phyloP scores from a whole-genome alignment of 2,797 vertebrate species.

The Chaunax sp. region DNA sequence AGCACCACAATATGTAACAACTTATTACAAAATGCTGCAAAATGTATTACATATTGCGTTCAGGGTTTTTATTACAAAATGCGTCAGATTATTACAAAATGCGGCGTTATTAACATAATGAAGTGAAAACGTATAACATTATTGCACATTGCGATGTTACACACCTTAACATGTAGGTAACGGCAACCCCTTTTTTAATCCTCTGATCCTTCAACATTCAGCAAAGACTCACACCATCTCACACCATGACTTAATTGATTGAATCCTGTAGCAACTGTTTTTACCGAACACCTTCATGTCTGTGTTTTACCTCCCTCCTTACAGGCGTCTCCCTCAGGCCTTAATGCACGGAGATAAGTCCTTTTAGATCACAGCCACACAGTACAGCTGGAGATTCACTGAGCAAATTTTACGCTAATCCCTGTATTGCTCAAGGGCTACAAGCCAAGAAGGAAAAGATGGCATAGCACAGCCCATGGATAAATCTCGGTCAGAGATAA shows the following conservation, averaged over 20 bases:
- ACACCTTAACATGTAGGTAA: constrained; percentile 39
- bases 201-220: constrained; percentile 12
- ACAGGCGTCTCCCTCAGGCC: constrained; percentile 39
- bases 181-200: constrained; percentile 8
- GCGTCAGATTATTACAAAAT: no score
- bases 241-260: constrained; percentile 14
- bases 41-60: no score
- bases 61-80: no score
- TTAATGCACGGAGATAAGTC: constrained; percentile 62
- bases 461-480: constrained; percentile 43
- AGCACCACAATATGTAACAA: no score
- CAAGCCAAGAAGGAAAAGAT: constrained; percentile 64
- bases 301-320: constrained; percentile 26
- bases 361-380: constrained; percentile 53
- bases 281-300: constrained; percentile 31
- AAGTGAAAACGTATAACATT: no score
- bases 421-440: constrained; percentile 72
- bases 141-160: no score
- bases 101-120: no score
- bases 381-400: constrained; percentile 58
- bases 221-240: constrained; percentile 13
- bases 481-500: constrained; percentile 44
- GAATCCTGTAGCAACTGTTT: constrained; percentile 34
- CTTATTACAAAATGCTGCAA: no score
- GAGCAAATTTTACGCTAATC: constrained; percentile 65